These are phyloP conservation scores for Caenorhabditis tropicalis DNA, from an alignment of 1,140 invertebrate species.

Conservation along the genomic window DNA sequence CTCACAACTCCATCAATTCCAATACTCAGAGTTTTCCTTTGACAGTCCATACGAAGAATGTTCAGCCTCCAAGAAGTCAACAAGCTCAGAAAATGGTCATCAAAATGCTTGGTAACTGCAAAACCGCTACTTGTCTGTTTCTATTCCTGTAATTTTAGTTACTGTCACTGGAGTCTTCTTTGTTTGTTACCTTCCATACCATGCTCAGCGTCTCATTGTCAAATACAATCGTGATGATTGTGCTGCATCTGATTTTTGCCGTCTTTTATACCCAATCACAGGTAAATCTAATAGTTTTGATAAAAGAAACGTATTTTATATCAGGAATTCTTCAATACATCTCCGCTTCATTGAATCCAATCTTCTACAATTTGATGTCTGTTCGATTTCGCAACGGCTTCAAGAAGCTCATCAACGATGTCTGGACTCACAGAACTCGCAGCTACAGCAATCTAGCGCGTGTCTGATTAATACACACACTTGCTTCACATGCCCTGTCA, in stretches of 20 bases:
- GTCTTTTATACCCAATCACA: conserved; percentile 67
- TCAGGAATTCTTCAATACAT: conserved; percentile 66
- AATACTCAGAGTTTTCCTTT: conserved; percentile 47
- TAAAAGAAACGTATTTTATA: not conserved
- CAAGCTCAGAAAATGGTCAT: conserved; percentile 67
- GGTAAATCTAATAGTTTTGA: conserved; percentile 53
- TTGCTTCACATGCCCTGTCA: no score
- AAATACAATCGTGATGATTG: conserved; percentile 62
- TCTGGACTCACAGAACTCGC: conserved; percentile 32
- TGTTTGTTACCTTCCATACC: conserved; percentile 70
- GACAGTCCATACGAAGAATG: conserved; percentile 50
- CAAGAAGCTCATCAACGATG: conserved; percentile 55
- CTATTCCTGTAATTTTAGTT: conserved; percentile 54
- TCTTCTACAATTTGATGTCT: conserved; percentile 71
- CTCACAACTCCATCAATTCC: conserved; percentile 43
- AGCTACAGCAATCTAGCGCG: conserved; percentile 52
- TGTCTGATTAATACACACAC: not conserved
- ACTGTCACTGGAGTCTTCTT: conserved; percentile 68
- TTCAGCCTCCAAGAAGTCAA: conserved; percentile 59
- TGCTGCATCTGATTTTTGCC: conserved; percentile 56
- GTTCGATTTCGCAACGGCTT: conserved; percentile 66
- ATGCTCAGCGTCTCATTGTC: conserved; percentile 66
- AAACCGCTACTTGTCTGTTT: no score
- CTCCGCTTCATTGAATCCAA: conserved; percentile 67
- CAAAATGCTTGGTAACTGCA: conserved; percentile 62